These are phyloP conservation scores for Drosophila parvula DNA, from an alignment of 1,140 invertebrate species.

Conservation along the genomic window DNA sequence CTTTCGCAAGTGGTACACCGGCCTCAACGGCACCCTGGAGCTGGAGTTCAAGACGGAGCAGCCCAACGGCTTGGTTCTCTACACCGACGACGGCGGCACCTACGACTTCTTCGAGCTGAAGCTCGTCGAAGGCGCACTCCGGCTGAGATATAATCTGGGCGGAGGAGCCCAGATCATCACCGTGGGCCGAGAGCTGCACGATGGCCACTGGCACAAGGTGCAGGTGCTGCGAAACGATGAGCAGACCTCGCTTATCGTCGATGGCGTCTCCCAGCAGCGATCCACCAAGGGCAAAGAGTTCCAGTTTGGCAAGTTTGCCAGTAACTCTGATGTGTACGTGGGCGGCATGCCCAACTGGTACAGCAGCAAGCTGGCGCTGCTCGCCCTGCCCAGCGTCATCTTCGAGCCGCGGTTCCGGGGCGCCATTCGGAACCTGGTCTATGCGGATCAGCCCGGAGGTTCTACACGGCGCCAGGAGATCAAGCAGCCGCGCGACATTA, in stretches of 20 bases:
- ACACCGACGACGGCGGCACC: constrained; percentile 96
- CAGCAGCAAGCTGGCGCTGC: constrained; percentile 91
- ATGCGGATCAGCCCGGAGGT: constrained; percentile 90
- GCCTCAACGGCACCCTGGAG: constrained; percentile 93
- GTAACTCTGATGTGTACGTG: constrained; percentile 95
- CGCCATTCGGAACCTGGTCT: constrained; percentile 93
- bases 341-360: constrained; percentile 96
- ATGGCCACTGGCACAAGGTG: constrained; percentile 96
- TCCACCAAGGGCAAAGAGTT: constrained; percentile 93
- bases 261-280: constrained; percentile 90
- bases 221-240: constrained; percentile 90
- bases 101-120: constrained; percentile 98
- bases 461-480: constrained; percentile 90
- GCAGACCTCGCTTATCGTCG: constrained; percentile 92
- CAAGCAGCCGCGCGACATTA: constrained; percentile 89
- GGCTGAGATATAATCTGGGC: constrained; percentile 94
- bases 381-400: constrained; percentile 94
- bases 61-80: constrained; percentile 94
- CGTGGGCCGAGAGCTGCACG: constrained; percentile 92
- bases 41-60: constrained; percentile 96
- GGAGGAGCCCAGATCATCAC: constrained; percentile 94
- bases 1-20: constrained; percentile 95
- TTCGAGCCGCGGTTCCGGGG: constrained; percentile 96
- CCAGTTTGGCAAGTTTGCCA: constrained; percentile 91
- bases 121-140: constrained; percentile 94